phyloP scores from a whole-genome alignment of 2,797 vertebrate species.

The Anabacerthia variegaticeps region DNA sequence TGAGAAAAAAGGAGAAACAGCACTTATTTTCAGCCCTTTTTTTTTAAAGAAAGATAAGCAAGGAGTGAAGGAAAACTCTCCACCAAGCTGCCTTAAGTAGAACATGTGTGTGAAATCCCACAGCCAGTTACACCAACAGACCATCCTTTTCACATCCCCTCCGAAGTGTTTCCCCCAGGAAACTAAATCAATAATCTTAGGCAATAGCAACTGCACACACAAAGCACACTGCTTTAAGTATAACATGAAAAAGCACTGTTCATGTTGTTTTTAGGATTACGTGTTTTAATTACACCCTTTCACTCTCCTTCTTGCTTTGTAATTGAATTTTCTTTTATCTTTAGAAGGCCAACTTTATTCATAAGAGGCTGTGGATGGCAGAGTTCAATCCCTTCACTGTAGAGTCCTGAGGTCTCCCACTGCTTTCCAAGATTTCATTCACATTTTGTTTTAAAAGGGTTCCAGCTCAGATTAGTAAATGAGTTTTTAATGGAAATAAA shows the following conservation, averaged over 20 bases:
- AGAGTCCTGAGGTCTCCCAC: background rate
- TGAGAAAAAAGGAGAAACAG: background rate
- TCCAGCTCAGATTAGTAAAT: background rate
- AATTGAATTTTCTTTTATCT: conserved; percentile 52
- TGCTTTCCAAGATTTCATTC: background rate
- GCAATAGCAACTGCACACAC: background rate
- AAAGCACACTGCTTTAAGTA: background rate
- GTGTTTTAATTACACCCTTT: conserved; percentile 48
- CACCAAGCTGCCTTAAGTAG: background rate
- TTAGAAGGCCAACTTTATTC: conserved; percentile 32
- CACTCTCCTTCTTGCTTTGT: conserved; percentile 4
- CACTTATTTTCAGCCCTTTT: background rate
- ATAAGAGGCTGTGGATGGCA: background rate
- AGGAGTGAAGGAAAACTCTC: background rate
- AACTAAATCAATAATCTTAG: conserved; percentile 44
- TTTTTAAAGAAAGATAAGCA: background rate
- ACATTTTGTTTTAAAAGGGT: background rate
- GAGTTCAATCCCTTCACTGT: background rate
- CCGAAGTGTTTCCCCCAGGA: conserved; percentile 24
- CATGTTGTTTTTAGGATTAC: conserved; percentile 30
- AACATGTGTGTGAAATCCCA: background rate
- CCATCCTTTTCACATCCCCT: background rate
- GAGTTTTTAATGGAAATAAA: background rate
- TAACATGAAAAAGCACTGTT: conserved; percentile 25
- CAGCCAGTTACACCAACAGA: background rate